Percentiles rank a stretch among this genome's conserved stretches.
Conservation (phyloP, 2,888 invertebrate species). For the Idaea straminata region DNA sequence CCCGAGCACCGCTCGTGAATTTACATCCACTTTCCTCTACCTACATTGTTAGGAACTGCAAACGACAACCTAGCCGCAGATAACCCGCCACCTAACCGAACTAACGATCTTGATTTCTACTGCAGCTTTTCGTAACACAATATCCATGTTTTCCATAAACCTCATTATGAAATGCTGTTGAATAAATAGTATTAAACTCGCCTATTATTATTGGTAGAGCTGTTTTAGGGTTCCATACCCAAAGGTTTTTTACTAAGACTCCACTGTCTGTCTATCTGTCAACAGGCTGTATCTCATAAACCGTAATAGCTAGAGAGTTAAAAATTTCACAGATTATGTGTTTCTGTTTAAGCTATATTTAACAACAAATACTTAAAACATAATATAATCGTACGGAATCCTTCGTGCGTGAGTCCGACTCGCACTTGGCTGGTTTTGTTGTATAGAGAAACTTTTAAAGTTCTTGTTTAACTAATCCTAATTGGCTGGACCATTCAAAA, state of each 20-base stretch:
- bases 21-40: slow-evolving; percentile 43
- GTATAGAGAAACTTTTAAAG: no score
- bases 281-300: no score
- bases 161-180: not conserved
- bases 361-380: no score
- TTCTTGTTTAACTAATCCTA: no score
- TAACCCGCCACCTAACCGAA: not conserved
- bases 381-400: no score
- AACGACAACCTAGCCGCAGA: slow-evolving; percentile 28
- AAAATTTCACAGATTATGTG: no score
- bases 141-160: not conserved
- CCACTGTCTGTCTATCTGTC: no score
- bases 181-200: not conserved
- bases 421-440: no score
- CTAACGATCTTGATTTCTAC: slow-evolving; percentile 3
- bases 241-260: no score
- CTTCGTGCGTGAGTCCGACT: no score
- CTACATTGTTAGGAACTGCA: slow-evolving; percentile 42
- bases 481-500: not conserved
- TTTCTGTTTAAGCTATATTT: no score
- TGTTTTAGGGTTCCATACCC: not conserved
- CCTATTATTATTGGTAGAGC: not conserved
- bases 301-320: no score
- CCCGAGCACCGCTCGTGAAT: slow-evolving; percentile 60
- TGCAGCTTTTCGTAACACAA: not conserved